These are phyloP conservation scores for Callopanchax toddi DNA, from an alignment of 2,113 vertebrate genomes.

Conservation along the genomic window DNA sequence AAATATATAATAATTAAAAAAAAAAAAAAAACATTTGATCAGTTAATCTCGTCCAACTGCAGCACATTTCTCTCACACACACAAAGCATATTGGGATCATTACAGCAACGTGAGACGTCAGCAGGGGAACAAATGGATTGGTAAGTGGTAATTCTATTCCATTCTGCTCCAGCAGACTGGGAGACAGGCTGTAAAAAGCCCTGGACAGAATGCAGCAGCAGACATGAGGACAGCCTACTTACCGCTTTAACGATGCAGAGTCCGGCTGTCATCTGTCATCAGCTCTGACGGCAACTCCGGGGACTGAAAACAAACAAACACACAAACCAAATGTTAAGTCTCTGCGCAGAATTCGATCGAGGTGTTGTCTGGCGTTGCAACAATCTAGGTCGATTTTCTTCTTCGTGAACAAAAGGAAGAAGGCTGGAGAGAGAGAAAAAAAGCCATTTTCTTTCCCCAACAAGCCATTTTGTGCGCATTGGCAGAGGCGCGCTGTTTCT, in stretches of 20 bases:
- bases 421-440: too few species aligned
- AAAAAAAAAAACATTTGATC: too few species aligned
- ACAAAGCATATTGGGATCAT: slow-evolving; percentile 34
- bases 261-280: slow-evolving; percentile 94
- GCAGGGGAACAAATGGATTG: slow-evolving; percentile 51
- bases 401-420: slow-evolving; percentile 34
- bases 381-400: slow-evolving; percentile 32
- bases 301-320: slow-evolving; percentile 83
- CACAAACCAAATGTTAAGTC: slow-evolving; percentile 41
- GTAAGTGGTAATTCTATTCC: slow-evolving; percentile 52
- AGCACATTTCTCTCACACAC: slow-evolving; percentile 18
- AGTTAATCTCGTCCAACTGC: neutral
- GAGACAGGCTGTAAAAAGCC: slow-evolving; percentile 62
- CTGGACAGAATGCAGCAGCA: slow-evolving; percentile 70
- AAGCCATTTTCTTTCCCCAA: slow-evolving; percentile 48
- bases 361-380: slow-evolving; percentile 13
- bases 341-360: slow-evolving; percentile 9
- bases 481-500: slow-evolving; percentile 33
- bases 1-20: too few species aligned
- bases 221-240: slow-evolving; percentile 78
- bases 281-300: slow-evolving; percentile 95
- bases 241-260: slow-evolving; percentile 95
- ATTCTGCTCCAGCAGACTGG: slow-evolving; percentile 68
- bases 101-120: slow-evolving; percentile 48
- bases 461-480: slow-evolving; percentile 63